Conservation (phyloP, 1,140 invertebrate genomes). For the Anoplophora glabripennis region DNA sequence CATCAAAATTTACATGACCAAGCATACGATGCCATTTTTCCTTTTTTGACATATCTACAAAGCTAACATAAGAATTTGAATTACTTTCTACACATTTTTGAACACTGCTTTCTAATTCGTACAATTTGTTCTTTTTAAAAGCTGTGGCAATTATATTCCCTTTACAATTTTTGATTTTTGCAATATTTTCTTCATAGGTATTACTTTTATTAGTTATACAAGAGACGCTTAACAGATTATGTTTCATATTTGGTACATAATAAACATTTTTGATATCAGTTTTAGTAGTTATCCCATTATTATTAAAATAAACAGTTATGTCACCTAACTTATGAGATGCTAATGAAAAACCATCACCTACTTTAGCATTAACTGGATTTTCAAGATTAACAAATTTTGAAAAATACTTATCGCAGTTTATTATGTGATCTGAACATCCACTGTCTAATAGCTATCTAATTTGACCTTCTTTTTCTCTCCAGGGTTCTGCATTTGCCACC, state of each 20-base stretch:
- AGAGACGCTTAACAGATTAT: constrained; percentile 40
- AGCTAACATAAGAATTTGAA: not conserved
- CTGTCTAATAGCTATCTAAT: constrained; percentile 42
- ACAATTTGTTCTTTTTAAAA: constrained; percentile 37
- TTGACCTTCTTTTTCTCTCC: not conserved
- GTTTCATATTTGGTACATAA: constrained; percentile 35
- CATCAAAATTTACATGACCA: constrained; percentile 1
- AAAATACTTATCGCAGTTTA: constrained; percentile 44
- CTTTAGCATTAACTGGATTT: constrained; percentile 15
- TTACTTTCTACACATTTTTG: constrained; percentile 33
- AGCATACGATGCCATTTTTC: constrained; percentile 7
- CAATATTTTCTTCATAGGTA: constrained; percentile 26
- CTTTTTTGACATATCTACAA: not conserved
- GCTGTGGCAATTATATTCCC: constrained; percentile 29
- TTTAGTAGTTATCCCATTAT: constrained; percentile 14
- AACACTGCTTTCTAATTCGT: constrained; percentile 37
- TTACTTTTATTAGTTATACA: constrained; percentile 34
- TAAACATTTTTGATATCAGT: constrained; percentile 36
- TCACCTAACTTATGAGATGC: constrained; percentile 40
- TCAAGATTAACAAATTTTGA: constrained; percentile 37
- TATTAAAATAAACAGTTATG: constrained; percentile 31
- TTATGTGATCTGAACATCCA: constrained; percentile 45
- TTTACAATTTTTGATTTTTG: constrained; percentile 15
- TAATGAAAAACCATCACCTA: constrained; percentile 38
- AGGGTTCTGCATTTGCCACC: not conserved